Percentiles rank a stretch among this genome's conserved stretches.
Evolutionary conservation across 2,113 vertebrate genomes (phyloP).

Genomic region (Syngnathus floridae): DNA sequence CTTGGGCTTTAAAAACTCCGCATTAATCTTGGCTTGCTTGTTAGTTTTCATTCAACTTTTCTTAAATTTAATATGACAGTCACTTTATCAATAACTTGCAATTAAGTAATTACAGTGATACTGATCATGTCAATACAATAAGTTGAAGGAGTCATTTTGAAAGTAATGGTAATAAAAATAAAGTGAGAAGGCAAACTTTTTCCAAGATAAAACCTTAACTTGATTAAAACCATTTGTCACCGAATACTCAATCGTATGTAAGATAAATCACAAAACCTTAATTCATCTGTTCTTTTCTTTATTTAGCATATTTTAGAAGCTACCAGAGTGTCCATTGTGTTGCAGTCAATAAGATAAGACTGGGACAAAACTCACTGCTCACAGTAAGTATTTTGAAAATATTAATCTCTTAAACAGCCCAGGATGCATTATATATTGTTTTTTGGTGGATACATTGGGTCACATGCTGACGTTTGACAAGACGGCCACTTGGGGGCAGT

Average conservation of each 20-base stretch:
- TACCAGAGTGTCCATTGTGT: neutral
- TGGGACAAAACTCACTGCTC: neutral
- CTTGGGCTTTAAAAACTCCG: neutral
- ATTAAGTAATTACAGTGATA: neutral
- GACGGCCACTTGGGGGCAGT: slow-evolving; percentile 40
- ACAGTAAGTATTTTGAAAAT: neutral
- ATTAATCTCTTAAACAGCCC: neutral
- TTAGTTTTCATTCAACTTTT: neutral
- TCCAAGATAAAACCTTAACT: neutral
- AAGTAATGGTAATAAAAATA: neutral
- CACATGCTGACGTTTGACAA: neutral
- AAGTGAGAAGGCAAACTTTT: neutral
- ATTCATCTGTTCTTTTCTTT: too few relatives aligned
- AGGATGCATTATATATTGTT: neutral
- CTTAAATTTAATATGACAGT: neutral
- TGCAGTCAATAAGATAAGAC: neutral
- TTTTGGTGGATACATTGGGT: neutral
- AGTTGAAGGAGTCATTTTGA: neutral
- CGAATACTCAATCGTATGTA: too few relatives aligned
- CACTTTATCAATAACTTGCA: neutral
- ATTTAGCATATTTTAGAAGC: neutral
- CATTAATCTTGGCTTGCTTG: neutral
- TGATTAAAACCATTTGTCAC: too few relatives aligned
- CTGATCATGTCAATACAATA: neutral
- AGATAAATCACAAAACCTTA: too few relatives aligned